Evolutionary conservation across 1,140 invertebrate species (phyloP).

Genomic region (Saccostrea glomerata): DNA sequence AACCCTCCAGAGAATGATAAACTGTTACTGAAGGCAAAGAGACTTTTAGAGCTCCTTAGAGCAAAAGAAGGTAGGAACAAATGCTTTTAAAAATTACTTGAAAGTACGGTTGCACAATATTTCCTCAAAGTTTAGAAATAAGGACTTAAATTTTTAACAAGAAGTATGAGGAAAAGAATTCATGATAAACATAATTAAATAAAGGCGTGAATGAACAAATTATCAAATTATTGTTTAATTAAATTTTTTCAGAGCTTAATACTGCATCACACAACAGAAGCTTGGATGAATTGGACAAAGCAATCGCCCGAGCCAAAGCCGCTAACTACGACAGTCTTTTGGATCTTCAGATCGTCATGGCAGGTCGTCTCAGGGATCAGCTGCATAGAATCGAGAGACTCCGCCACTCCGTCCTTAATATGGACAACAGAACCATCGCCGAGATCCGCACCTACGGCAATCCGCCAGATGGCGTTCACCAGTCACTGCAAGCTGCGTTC

Average conservation of each 20-base stretch:
- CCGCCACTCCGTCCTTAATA: slow-evolving; percentile 70
- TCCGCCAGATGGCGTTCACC: slow-evolving; percentile 72
- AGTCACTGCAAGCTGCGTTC: slow-evolving; percentile 71
- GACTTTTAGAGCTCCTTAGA: slow-evolving; percentile 65
- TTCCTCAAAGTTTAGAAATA: no score
- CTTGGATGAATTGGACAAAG: slow-evolving; percentile 64
- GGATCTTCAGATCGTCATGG: slow-evolving; percentile 72
- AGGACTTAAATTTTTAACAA: no score
- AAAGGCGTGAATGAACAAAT: no score
- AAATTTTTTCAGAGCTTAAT: slow-evolving; percentile 65
- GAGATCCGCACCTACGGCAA: slow-evolving; percentile 71
- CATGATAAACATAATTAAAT: no score
- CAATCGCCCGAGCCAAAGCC: slow-evolving; percentile 65
- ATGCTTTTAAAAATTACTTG: no score
- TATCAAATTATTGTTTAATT: not conserved
- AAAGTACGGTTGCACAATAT: no score
- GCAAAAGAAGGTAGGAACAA: slow-evolving; percentile 68
- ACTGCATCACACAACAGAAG: slow-evolving; percentile 68
- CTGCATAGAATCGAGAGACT: slow-evolving; percentile 73
- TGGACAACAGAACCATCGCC: slow-evolving; percentile 72
- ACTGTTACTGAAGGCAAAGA: slow-evolving; percentile 65
- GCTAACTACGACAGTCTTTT: slow-evolving; percentile 70
- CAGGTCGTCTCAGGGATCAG: slow-evolving; percentile 69
- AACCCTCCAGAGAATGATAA: slow-evolving; percentile 63
- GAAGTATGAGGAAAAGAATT: no score